Percentiles rank a stretch among this genome's conserved stretches.
These are phyloP conservation scores for Notarius lentiginosus DNA, from an alignment of 2,113 vertebrate genomes.

Conservation along the genomic window DNA sequence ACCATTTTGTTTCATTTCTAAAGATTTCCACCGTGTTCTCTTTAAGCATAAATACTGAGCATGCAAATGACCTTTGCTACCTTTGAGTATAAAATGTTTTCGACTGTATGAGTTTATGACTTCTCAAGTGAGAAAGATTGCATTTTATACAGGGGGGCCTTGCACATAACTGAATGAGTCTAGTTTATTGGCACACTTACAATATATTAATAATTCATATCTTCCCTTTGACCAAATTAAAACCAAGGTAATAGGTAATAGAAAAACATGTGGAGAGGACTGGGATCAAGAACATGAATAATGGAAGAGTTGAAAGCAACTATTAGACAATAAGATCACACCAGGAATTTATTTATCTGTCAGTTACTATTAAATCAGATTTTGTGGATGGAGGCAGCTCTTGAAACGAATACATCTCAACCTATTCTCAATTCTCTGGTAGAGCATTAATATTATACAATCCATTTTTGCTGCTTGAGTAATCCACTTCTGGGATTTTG, in stretches of 20 bases:
- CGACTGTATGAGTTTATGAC: constrained; percentile 36
- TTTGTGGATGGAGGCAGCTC: constrained; percentile 49
- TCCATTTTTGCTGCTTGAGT: not conserved
- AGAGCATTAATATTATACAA: not conserved
- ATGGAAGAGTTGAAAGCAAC: constrained; percentile 70
- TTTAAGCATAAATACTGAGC: not conserved
- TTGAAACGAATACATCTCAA: not conserved
- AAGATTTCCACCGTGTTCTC: not conserved
- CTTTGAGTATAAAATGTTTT: not conserved
- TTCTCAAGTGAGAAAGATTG: constrained; percentile 9
- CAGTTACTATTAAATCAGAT: constrained; percentile 56
- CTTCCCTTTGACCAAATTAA: constrained; percentile 55
- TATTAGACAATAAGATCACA: constrained; percentile 65
- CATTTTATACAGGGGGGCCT: constrained; percentile 32
- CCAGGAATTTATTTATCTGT: constrained; percentile 35
- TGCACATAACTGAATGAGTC: constrained; percentile 51
- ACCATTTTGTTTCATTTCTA: not conserved
- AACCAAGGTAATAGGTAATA: constrained; percentile 55
- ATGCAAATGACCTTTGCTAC: constrained; percentile 13
- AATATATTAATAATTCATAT: constrained; percentile 64
- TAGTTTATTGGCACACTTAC: constrained; percentile 47
- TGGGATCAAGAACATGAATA: constrained; percentile 64
- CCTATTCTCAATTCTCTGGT: not conserved
- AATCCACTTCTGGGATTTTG: not conserved
- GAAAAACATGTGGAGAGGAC: constrained; percentile 66